These are phyloP conservation scores for Hemitrygon akajei DNA, from an alignment of 2,797 vertebrate genomes.

Conservation along the genomic window DNA sequence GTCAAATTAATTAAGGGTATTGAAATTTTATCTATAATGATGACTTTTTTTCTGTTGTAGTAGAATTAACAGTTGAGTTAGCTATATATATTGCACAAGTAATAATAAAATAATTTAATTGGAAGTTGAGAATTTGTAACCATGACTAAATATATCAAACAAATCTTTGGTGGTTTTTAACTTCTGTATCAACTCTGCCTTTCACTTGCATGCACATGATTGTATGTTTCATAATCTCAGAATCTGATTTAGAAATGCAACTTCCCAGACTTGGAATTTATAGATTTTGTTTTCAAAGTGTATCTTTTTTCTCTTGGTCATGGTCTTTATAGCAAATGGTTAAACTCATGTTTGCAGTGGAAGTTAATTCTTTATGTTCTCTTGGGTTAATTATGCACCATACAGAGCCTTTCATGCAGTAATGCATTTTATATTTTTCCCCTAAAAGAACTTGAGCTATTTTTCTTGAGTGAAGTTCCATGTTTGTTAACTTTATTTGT, in stretches of 20 bases:
- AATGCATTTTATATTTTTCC: not conserved
- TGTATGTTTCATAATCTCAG: not conserved
- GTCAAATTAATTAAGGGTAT: not conserved
- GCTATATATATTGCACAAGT: not conserved
- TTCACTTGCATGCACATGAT: not conserved
- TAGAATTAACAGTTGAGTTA: not conserved
- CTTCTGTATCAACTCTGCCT: not conserved
- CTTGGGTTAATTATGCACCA: not conserved
- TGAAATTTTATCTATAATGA: too few relatives aligned
- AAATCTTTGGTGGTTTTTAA: not conserved
- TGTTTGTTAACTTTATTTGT: conserved; percentile 35
- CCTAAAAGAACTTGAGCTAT: not conserved
- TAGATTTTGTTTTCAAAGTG: not conserved
- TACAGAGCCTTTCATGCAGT: conserved; percentile 1
- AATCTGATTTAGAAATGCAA: not conserved
- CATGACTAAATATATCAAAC: not conserved
- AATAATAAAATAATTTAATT: not conserved
- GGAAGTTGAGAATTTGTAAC: not conserved
- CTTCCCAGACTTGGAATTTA: not conserved
- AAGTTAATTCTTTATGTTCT: not conserved
- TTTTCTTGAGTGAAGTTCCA: conserved; percentile 4
- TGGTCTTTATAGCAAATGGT: not conserved
- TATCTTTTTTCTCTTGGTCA: not conserved
- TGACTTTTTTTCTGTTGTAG: not conserved
- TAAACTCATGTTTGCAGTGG: not conserved